Evolutionary conservation across 2,888 invertebrate genomes (phyloP).

Genomic region (Drosophila birchii): DNA sequence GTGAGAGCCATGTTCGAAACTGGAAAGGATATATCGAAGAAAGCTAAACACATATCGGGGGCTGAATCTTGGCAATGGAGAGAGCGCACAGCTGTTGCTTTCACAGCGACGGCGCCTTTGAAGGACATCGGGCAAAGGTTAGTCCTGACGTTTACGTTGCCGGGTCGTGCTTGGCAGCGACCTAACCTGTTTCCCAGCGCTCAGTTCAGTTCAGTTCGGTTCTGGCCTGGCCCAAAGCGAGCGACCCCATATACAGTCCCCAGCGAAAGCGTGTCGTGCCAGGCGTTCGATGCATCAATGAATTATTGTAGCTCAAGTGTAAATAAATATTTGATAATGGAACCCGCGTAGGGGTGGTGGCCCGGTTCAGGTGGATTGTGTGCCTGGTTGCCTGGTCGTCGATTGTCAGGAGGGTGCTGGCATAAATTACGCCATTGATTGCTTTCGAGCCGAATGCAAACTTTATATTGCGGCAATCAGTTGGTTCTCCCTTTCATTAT

Average conservation of each 20-base stretch:
- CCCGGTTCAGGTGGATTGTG: slow-evolving; percentile 1
- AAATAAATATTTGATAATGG: slow-evolving; percentile 74
- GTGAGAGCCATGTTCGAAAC: slow-evolving; percentile 56
- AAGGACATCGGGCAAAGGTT: slow-evolving; percentile 77
- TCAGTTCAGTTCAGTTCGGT: slow-evolving; percentile 24
- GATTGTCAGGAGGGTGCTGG: slow-evolving; percentile 37
- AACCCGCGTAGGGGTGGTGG: slow-evolving; percentile 37
- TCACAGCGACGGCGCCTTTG: slow-evolving; percentile 76
- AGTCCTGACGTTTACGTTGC: slow-evolving; percentile 78
- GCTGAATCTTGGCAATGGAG: slow-evolving; percentile 35
- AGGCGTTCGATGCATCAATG: slow-evolving; percentile 73
- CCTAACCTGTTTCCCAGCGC: slow-evolving; percentile 29
- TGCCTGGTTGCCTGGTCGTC: neutral
- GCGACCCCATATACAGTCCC: slow-evolving; percentile 39
- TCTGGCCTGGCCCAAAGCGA: slow-evolving; percentile 27
- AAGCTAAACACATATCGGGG: slow-evolving; percentile 46
- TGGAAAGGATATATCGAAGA: slow-evolving; percentile 53
- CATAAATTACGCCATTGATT: slow-evolving; percentile 73
- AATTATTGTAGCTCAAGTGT: slow-evolving; percentile 76
- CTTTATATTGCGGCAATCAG: slow-evolving; percentile 58
- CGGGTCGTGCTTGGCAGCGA: slow-evolving; percentile 64
- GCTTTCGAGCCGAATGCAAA: slow-evolving; percentile 47
- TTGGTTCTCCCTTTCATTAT: slow-evolving; percentile 34
- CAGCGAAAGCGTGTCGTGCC: slow-evolving; percentile 67
- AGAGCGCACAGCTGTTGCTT: slow-evolving; percentile 75